Percentiles rank a stretch among this genome's conserved stretches.
These are phyloP conservation scores for Campoletis sonorensis DNA, from an alignment of 1,140 invertebrate genomes.

Conservation along the genomic window DNA sequence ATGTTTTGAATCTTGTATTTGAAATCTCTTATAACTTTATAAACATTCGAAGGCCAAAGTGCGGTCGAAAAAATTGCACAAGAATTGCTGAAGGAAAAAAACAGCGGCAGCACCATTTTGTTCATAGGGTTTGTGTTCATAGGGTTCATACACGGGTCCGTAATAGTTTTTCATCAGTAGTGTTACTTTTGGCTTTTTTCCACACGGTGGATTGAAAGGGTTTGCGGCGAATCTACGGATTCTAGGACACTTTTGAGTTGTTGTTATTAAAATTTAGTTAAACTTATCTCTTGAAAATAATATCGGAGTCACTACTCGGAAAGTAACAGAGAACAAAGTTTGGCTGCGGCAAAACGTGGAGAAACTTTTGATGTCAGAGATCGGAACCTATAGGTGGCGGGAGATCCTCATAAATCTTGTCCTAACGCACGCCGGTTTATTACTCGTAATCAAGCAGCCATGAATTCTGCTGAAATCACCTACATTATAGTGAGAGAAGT, in stretches of 20 bases:
- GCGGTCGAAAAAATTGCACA: no score
- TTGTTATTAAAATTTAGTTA: neutral
- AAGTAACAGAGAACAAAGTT: slow-evolving; percentile 23
- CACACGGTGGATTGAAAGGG: neutral
- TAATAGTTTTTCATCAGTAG: no score
- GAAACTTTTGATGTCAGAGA: slow-evolving; percentile 59
- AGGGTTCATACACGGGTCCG: no score
- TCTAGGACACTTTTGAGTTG: neutral
- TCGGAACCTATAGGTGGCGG: slow-evolving; percentile 68
- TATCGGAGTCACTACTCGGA: neutral
- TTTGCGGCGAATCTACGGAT: neutral
- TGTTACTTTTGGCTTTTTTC: no score
- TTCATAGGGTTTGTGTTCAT: no score
- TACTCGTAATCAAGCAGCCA: slow-evolving; percentile 75
- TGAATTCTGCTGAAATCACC: slow-evolving; percentile 75
- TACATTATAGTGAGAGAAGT: slow-evolving; percentile 64
- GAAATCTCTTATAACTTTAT: no score
- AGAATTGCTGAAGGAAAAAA: no score
- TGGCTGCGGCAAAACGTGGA: slow-evolving; percentile 48
- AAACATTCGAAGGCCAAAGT: no score
- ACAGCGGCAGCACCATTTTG: no score
- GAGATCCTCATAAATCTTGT: slow-evolving; percentile 73
- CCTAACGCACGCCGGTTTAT: slow-evolving; percentile 73
- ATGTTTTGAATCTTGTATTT: no score
- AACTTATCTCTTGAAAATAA: neutral